phyloP scores from a whole-genome alignment of 2,888 invertebrate genomes.

The Volucella inflata region DNA sequence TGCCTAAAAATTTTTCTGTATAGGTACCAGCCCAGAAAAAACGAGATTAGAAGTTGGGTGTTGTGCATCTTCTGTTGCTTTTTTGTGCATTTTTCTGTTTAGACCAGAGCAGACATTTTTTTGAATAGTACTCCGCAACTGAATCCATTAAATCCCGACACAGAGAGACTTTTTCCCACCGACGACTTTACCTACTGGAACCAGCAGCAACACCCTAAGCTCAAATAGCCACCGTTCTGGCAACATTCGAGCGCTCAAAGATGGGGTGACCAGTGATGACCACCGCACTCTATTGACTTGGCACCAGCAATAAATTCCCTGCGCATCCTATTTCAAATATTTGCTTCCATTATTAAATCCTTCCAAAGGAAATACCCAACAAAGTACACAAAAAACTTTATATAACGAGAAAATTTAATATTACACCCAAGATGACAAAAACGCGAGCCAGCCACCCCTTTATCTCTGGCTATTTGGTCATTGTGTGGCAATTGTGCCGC shows the following conservation, averaged over 20 bases:
- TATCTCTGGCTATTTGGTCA: constrained; percentile 65
- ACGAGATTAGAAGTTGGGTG: too few relatives aligned
- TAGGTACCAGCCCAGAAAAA: too few relatives aligned
- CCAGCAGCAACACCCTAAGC: constrained; percentile 49
- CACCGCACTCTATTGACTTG: constrained; percentile 36
- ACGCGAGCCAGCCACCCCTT: constrained; percentile 60
- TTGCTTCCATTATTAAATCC: constrained; percentile 22
- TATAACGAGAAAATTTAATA: constrained; percentile 35
- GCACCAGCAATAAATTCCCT: constrained; percentile 56
- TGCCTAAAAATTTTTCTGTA: too few relatives aligned
- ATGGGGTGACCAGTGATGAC: constrained; percentile 36
- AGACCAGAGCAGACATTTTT: background rate
- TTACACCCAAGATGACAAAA: constrained; percentile 67
- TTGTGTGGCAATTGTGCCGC: constrained; percentile 66
- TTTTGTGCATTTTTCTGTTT: too few relatives aligned
- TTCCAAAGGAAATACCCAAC: constrained; percentile 20
- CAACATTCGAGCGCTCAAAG: constrained; percentile 18
- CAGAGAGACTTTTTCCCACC: constrained; percentile 57
- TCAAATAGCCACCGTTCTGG: constrained; percentile 40
- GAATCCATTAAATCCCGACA: constrained; percentile 48
- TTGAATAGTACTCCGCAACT: constrained; percentile 6
- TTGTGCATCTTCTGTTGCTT: too few relatives aligned
- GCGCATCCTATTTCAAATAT: constrained; percentile 63
- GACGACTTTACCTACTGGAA: constrained; percentile 44
- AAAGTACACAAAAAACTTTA: constrained; percentile 1